Conservation (phyloP, 1,140 invertebrate genomes). For the Drosophila oshimai region DNA sequence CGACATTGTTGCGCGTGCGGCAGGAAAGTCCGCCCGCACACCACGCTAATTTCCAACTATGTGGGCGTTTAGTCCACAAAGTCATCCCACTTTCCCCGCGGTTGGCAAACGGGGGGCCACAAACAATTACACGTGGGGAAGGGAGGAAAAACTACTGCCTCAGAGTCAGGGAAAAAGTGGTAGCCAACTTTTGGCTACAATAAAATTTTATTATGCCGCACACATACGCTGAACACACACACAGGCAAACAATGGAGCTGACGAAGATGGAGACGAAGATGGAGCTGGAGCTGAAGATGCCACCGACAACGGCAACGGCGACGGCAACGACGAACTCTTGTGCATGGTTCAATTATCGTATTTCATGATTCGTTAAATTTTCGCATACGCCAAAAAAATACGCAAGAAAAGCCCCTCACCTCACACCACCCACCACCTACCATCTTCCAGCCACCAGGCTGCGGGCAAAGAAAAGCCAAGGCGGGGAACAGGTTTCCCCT, state of each 20-base stretch:
- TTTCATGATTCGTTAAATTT: slow-evolving; percentile 82
- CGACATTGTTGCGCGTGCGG: slow-evolving; percentile 66
- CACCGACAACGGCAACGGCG: slow-evolving; percentile 24
- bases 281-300: slow-evolving; percentile 61
- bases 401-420: slow-evolving; percentile 45
- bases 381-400: slow-evolving; percentile 79
- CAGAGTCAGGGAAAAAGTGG: slow-evolving; percentile 57
- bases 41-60: slow-evolving; percentile 69
- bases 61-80: slow-evolving; percentile 55
- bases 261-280: slow-evolving; percentile 36
- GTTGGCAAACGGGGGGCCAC: slow-evolving; percentile 1
- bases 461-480: slow-evolving; percentile 57
- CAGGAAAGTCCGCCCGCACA: slow-evolving; percentile 20
- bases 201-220: slow-evolving; percentile 81
- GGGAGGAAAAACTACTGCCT: slow-evolving; percentile 41
- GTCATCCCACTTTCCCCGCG: background rate
- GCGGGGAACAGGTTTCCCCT: slow-evolving; percentile 69
- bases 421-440: background rate
- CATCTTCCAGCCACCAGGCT: background rate
- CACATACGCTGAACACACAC: slow-evolving; percentile 53
- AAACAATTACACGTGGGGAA: slow-evolving; percentile 58
- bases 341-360: slow-evolving; percentile 81
- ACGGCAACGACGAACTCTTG: slow-evolving; percentile 67
- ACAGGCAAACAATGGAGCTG: slow-evolving; percentile 63
- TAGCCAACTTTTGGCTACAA: slow-evolving; percentile 78